These are phyloP conservation scores for Silurus glanis DNA, from an alignment of 2,113 vertebrate genomes.

Conservation along the genomic window DNA sequence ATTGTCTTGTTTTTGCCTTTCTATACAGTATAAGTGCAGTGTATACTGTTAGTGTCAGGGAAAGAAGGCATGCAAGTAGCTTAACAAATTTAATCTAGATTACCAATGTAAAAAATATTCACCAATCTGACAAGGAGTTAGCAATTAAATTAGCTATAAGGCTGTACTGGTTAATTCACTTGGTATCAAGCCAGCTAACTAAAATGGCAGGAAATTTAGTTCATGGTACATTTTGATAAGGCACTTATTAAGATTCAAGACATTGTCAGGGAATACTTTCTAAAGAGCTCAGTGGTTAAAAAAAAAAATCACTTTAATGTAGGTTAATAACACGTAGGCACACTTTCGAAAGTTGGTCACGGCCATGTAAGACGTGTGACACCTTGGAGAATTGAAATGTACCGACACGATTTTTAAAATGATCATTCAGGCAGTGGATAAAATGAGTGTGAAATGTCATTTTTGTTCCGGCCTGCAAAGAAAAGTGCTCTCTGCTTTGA, in stretches of 20 bases:
- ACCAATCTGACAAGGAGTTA: background rate
- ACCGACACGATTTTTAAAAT: background rate
- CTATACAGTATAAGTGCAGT: background rate
- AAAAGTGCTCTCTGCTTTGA: background rate
- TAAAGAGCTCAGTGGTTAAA: background rate
- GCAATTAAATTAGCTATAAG: background rate
- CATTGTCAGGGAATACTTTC: conserved; percentile 4
- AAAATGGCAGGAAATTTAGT: background rate
- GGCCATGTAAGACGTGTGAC: background rate
- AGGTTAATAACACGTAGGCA: conserved; percentile 12
- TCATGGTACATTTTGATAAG: background rate
- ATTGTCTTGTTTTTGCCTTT: background rate
- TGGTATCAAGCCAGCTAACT: background rate
- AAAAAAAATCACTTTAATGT: conserved; percentile 2
- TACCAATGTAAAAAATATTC: background rate
- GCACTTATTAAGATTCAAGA: background rate
- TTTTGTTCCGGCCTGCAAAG: background rate
- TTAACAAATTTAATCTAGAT: background rate
- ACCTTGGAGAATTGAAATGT: conserved; percentile 18
- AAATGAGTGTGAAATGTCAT: conserved; percentile 8
- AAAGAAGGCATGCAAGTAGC: background rate
- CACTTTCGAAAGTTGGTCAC: conserved; percentile 23
- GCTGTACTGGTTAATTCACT: background rate
- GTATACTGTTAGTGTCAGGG: background rate
- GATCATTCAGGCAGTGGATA: background rate